Evolutionary conservation across 2,113 vertebrate species (phyloP).

Genomic region (Tursiops truncatus): DNA sequence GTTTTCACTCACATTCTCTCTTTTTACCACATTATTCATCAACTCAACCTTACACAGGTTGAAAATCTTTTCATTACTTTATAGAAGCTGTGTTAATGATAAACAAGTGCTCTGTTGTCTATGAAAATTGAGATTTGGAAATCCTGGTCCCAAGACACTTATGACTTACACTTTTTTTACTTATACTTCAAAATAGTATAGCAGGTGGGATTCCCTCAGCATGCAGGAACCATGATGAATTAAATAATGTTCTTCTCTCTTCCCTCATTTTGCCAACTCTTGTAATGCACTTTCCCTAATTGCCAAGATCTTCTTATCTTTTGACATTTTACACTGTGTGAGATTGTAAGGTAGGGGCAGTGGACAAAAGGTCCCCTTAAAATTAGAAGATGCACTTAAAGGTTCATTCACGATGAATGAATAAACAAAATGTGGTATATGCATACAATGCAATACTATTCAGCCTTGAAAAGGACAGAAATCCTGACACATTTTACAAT

Average conservation of each 20-base stretch:
- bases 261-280: background rate
- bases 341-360: background rate
- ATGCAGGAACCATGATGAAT: background rate
- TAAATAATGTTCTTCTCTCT: background rate
- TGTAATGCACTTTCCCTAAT: background rate
- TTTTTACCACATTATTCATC: constrained; percentile 19
- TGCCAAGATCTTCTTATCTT: background rate
- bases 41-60: background rate
- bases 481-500: background rate
- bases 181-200: background rate
- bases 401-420: background rate
- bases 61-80: constrained; percentile 27
- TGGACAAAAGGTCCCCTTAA: background rate
- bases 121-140: background rate
- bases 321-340: background rate
- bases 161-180: background rate
- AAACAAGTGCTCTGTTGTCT: background rate
- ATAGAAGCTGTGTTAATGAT: background rate
- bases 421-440: background rate
- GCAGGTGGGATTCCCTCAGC: background rate
- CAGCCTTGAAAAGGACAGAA: background rate
- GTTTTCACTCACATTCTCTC: background rate
- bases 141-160: background rate
- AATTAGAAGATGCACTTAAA: background rate
- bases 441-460: background rate